A percentile compares a stretch with the other conserved stretches of the same genome.
These are phyloP conservation scores for Heptranchias perlo DNA, from an alignment of 2,113 vertebrate genomes.

Conservation along the genomic window DNA sequence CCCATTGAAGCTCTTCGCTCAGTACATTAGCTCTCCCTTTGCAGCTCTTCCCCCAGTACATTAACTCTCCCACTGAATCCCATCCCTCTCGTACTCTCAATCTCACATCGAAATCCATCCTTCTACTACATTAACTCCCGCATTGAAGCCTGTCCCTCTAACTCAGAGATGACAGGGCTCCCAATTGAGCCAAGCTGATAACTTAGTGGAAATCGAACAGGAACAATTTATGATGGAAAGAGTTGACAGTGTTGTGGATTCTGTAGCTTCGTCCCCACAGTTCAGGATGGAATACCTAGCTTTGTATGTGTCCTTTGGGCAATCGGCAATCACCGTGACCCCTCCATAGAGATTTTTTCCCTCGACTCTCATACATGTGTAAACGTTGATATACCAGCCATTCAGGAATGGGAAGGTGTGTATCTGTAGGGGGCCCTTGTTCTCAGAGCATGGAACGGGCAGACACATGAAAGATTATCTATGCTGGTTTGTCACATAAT, in stretches of 20 bases:
- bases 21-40: too few species aligned
- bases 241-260: background rate
- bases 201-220: background rate
- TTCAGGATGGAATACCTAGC: background rate
- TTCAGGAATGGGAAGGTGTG: background rate
- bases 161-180: background rate
- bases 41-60: too few species aligned
- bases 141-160: background rate
- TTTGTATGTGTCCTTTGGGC: background rate
- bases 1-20: too few species aligned
- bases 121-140: too few species aligned
- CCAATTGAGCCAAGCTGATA: background rate
- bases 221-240: background rate
- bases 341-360: background rate
- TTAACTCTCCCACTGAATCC: too few species aligned
- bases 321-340: background rate
- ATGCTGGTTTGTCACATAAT: background rate
- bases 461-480: background rate
- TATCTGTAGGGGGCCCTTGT: background rate
- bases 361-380: background rate
- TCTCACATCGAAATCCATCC: too few species aligned
- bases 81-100: too few species aligned
- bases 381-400: background rate
- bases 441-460: background rate
- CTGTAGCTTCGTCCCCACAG: background rate